These are phyloP conservation scores for Apamea anceps DNA, from an alignment of 2,888 invertebrate genomes.

Conservation along the genomic window DNA sequence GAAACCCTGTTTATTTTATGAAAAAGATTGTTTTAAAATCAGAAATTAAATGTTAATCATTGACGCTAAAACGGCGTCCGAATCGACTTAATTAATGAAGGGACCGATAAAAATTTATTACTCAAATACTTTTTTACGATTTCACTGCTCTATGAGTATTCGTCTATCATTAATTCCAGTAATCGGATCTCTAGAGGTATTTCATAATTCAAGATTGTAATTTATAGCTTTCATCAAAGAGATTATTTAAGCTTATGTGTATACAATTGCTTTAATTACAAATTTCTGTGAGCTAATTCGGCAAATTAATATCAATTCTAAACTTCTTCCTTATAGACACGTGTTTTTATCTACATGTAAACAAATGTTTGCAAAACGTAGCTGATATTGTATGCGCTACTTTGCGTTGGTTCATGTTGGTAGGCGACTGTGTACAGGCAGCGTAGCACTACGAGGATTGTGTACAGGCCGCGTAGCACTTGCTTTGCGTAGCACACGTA, in stretches of 20 bases:
- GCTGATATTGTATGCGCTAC: not conserved
- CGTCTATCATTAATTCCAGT: conserved; percentile 69
- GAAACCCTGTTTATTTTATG: conserved; percentile 45
- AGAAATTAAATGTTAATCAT: conserved; percentile 63
- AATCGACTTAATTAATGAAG: conserved; percentile 67
- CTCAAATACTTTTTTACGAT: conserved; percentile 65
- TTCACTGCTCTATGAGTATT: conserved; percentile 62
- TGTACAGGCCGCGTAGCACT: conserved; percentile 47
- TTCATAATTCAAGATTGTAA: conserved; percentile 62
- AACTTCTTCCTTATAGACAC: not conserved
- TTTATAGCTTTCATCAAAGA: conserved; percentile 62
- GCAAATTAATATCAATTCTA: conserved; percentile 29
- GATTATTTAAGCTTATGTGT: conserved; percentile 64
- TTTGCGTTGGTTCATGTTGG: conserved; percentile 12
- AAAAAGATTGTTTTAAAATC: conserved; percentile 56
- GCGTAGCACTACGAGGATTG: conserved; percentile 31
- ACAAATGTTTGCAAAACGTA: not conserved
- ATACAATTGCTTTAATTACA: conserved; percentile 57
- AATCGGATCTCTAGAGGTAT: conserved; percentile 67
- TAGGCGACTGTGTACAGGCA: not conserved
- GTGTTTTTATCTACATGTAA: conserved; percentile 2
- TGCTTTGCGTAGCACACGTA: conserved; percentile 47
- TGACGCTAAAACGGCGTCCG: conserved; percentile 60
- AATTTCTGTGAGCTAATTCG: conserved; percentile 35
- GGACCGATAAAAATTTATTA: conserved; percentile 68